Base-by-base conservation (phyloP, 2,888 invertebrate species). In the Bruchidius siliquastri region DNA sequence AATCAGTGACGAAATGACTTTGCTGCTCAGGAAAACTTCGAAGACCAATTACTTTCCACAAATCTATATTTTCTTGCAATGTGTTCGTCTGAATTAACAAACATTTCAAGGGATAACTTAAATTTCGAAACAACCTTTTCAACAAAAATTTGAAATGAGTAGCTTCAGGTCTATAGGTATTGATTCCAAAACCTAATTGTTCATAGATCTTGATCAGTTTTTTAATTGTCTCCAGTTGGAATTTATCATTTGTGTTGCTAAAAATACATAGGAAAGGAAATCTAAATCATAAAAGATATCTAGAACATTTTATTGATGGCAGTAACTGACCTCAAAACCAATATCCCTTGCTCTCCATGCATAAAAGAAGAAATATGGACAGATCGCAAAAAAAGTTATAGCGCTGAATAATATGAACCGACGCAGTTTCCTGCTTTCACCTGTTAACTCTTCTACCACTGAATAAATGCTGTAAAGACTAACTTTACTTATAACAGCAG, bases 151-250 rank as follows among this genome's bases (percentile, higher is more conserved):
- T 78, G 22, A 83, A 70, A 74, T 76, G 76, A 66, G 78, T 66
- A 20, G 77, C 75, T 71, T 81, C 80, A n/a, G 81, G 79, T 69
- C 79, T 77, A 32, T 76, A 66, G 0, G 81, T 78, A 67, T 80
- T 79, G n/a, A 75, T 74, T 20, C 80, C 78, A 73, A 76, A 78
- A 67, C 75, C 72, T 20, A 80, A 72, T 69, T 79, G 73, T 10
- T 73, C 26, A 21, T 79, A 74, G 20, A 75, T 76, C 72, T 75
- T 76, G 68, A 80, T 70, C 2, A 79, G 69, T 70, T 76, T 77
- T 67, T 75, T 66, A 21, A 79, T 70, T 1, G 75, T 74, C 32
- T 73, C 74, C 21, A 71, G 20, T 66, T 73, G 67, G 30, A 76
- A 71, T 21, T 69, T 67, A 20, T 74, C 74, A 66, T 72, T 71